A percentile compares a stretch with the other conserved stretches of the same genome.
These are phyloP conservation scores for Spisula subtruncata DNA, from an alignment of 2,888 invertebrate genomes.

Conservation along the genomic window DNA sequence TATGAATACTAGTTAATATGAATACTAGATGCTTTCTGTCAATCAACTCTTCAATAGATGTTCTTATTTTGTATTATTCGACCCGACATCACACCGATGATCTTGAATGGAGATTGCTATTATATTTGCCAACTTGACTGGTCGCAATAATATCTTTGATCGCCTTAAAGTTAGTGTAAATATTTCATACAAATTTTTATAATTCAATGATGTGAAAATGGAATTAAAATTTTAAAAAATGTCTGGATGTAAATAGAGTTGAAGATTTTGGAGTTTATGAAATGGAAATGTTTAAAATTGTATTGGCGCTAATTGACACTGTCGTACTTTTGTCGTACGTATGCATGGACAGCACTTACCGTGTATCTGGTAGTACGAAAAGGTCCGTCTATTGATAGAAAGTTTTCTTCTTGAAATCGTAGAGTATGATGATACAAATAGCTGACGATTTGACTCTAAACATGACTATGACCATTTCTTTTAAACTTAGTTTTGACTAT, in stretches of 20 bases:
- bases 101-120: neutral
- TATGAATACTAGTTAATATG: conserved; percentile 10
- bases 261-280: neutral
- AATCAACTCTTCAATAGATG: neutral
- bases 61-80: neutral
- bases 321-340: neutral
- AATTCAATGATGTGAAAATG: neutral
- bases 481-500: too few relatives aligned
- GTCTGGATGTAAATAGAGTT: neutral
- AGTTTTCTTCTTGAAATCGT: neutral
- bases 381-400: neutral
- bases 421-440: neutral
- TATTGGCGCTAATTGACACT: neutral
- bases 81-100: neutral
- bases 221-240: neutral
- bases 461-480: too few relatives aligned
- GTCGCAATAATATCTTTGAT: neutral
- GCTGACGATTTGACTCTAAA: neutral
- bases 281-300: neutral
- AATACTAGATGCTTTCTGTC: neutral
- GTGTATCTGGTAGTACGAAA: neutral
- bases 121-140: conserved; percentile 17
- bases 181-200: neutral
- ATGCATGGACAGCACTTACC: neutral
- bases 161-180: conserved; percentile 8